Evolutionary conservation across 1,140 invertebrate species (phyloP), one percentile per base, ranked within the genome.

Genomic region (Anastatus disparis): DNA sequence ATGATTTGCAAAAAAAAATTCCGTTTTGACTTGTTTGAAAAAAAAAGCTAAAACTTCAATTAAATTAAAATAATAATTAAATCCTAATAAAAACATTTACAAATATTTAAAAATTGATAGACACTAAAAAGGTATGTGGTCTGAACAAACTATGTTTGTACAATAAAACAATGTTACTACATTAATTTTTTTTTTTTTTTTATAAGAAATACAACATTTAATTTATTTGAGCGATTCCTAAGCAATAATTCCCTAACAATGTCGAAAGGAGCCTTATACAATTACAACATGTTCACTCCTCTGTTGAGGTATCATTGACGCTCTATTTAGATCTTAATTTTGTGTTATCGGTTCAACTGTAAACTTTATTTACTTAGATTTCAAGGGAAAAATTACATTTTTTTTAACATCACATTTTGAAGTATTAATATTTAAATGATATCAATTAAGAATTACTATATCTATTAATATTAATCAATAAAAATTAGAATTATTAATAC

Each of bases 401-500:
- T 74, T 78, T 76, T 79, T 79, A 81, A 84, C 84, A 85, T 85
- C 82, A 85, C 82, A 84, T 82, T 82, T 84, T 70, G 77, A 83
- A 85, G 79, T 76, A 84, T 82, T 83, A 84, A 81, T 84, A 83
- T 83, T 83, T 81, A 84, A 85, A 84, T 78, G 80, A 84, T 84
- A 84, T 82, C 73, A 82, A 79, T 82, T 82, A 77, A 84, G 79
- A 76, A 80, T 78, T 77, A 82, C 72, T 79, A 80, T 74, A 68
- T 71, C 78, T 83, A 84, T 77, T 71, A 81, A 81, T 84, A 71
- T 65, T 70, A 65, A 65, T 71, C 35, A 71, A 71, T 82, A 84
- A 83, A 84, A 85, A 82, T 85, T 82, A 83, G 78, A 83, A 83
- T 84, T 84, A 85, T 81, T 84, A 84, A 84, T 85, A 85, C 82